Percentiles rank a stretch among this genome's conserved stretches.
Evolutionary conservation across 2,888 invertebrate species (phyloP).

Genomic region (Halictus ligatus): DNA sequence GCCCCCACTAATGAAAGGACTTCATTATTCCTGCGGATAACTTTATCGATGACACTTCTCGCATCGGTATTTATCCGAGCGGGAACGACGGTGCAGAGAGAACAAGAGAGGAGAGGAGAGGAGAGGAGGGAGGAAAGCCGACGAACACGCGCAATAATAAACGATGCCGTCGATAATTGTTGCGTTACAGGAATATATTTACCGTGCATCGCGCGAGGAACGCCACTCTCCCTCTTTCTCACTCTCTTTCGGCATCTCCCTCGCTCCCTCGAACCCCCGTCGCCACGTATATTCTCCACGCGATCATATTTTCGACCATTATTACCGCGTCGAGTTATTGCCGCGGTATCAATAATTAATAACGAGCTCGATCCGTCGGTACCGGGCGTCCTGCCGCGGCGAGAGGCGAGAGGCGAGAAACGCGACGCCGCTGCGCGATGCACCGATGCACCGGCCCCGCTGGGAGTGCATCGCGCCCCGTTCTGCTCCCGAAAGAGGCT

Average conservation of each 20-base stretch:
- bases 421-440: neutral
- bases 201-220: conserved; percentile 28
- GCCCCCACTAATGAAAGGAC: conserved; percentile 11
- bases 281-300: conserved; percentile 44
- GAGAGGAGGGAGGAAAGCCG: neutral
- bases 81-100: conserved; percentile 26
- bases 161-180: conserved; percentile 62
- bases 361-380: conserved; percentile 52
- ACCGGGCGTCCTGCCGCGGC: neutral
- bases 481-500: neutral
- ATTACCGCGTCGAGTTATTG: conserved; percentile 61
- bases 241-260: neutral
- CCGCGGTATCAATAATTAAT: conserved; percentile 65
- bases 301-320: conserved; percentile 65
- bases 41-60: conserved; percentile 41
- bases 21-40: conserved; percentile 38
- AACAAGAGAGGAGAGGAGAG: neutral
- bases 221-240: neutral
- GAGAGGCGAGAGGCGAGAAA: conserved; percentile 3
- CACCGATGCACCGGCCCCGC: neutral
- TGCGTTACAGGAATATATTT: conserved; percentile 65
- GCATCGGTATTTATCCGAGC: conserved; percentile 40
- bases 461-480: neutral
- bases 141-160: conserved; percentile 49
- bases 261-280: neutral